phyloP scores from a whole-genome alignment of 2,113 vertebrate species.

The Oryzias woworae region DNA sequence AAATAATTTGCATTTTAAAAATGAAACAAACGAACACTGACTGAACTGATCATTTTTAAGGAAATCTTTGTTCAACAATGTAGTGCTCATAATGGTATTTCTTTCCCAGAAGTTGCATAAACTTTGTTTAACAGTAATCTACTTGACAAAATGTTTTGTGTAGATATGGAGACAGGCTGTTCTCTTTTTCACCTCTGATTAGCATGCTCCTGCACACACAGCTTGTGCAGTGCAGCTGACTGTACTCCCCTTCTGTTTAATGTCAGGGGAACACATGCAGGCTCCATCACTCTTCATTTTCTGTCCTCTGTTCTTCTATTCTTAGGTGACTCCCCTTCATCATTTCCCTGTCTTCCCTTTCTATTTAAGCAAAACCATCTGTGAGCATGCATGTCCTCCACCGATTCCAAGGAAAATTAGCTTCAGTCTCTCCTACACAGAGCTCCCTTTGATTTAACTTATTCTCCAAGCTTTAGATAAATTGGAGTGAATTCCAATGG shows the following conservation, averaged over 20 bases:
- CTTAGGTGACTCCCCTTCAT: constrained; percentile 39
- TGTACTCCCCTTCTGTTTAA: neutral
- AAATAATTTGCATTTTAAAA: too few species aligned
- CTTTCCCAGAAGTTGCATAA: too few species aligned
- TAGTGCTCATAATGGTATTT: too few species aligned
- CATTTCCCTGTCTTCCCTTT: constrained; percentile 60
- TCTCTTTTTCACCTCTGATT: constrained; percentile 15
- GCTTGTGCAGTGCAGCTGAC: constrained; percentile 1
- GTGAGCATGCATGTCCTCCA: constrained; percentile 67
- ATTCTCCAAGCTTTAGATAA: constrained; percentile 66
- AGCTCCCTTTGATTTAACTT: constrained; percentile 74
- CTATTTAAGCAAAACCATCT: constrained; percentile 79
- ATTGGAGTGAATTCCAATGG: constrained; percentile 70
- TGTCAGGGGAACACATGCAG: constrained; percentile 25
- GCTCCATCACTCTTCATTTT: constrained; percentile 49
- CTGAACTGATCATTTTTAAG: too few species aligned
- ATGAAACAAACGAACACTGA: too few species aligned
- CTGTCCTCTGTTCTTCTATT: constrained; percentile 42
- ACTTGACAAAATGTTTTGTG: too few species aligned
- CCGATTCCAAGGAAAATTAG: constrained; percentile 83
- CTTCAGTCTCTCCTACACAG: constrained; percentile 69
- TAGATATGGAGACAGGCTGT: neutral
- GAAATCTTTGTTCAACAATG: too few species aligned
- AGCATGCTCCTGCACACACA: constrained; percentile 5
- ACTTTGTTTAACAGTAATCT: too few species aligned